Base-by-base conservation (phyloP, 1,140 invertebrate species). In the Asbolus verrucosus region DNA sequence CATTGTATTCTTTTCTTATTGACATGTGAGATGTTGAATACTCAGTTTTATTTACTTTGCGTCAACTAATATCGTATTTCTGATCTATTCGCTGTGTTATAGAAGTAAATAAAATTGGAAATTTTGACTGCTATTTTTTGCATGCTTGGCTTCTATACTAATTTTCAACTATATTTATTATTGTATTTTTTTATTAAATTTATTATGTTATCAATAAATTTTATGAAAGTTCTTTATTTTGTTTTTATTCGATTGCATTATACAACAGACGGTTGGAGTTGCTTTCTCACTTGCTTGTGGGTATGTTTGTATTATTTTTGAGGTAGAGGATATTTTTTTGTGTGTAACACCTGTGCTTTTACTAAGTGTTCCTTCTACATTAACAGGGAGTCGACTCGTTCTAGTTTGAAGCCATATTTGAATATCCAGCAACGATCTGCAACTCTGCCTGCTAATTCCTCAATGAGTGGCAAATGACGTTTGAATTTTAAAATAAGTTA, bases 321-420 rank as follows among this genome's bases (percentile, higher is more conserved):
- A 13, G 46, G 46, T 54, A 8, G 18, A 27, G 46, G 46, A 62
- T 62, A 18, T 36, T 14, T 6, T 36, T 8, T 11, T 46, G 9
- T 9, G 11, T 19, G 2, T 18, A 36, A 14, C 11, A 18, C 21
- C 9, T 19, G 19, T 19, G 46, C 46, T 54, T 50, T 39, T 41
- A 63, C 61, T 63, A 63, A 63, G 61, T 39, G 21, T 27, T 41
- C 21, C 31, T 43, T 63, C 21, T 63, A 39, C 24, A 38, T 63
- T 63, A 59, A 72, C 71, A 92, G 91, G 82, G 91, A 92, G 80
- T 92, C 90, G 1, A 91, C 90, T 77, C 87, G 89, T 76, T 91
- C 90, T 67, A 88, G 87, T 70, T 79, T 91, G 76, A 91, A 90
- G 83, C 85, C 87, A 73, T 90, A 89, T 78, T 83, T 90, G 82